phyloP scores from a whole-genome alignment of 2,113 vertebrate genomes.

The mouse (Mus musculus) region DNA sequence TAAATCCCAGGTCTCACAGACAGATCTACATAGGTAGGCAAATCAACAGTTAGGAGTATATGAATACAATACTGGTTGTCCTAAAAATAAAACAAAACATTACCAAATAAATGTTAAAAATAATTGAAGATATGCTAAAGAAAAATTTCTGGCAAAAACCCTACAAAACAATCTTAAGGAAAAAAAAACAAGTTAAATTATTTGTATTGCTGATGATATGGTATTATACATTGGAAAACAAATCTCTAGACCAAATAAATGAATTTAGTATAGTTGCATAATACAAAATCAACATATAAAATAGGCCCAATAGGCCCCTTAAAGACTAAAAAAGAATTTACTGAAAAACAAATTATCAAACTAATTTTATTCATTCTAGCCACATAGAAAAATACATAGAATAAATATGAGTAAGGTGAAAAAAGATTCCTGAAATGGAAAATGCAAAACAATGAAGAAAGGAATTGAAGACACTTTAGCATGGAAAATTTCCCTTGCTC shows the following conservation, averaged over 20 bases:
- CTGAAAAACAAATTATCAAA: background rate
- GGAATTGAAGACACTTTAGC: background rate
- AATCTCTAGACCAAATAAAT: background rate
- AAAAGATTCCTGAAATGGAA: background rate
- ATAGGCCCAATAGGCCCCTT: background rate
- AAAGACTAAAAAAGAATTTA: background rate
- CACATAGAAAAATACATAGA: background rate
- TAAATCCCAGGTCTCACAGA: background rate
- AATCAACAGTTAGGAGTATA: background rate
- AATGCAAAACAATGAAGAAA: background rate
- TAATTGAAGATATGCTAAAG: constrained; percentile 49
- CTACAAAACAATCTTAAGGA: background rate
- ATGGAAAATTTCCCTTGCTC: background rate
- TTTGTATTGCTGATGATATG: background rate
- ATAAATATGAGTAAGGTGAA: background rate
- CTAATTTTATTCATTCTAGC: background rate
- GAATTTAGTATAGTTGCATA: background rate
- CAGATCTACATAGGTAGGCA: background rate
- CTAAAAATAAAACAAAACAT: background rate
- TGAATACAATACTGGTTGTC: background rate
- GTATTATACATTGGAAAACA: background rate
- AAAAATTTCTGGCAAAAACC: constrained; percentile 29
- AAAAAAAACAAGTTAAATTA: background rate
- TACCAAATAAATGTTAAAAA: background rate
- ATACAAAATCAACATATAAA: background rate